phyloP scores from a whole-genome alignment of 2,888 invertebrate species.

The Pyrgus malvae region DNA sequence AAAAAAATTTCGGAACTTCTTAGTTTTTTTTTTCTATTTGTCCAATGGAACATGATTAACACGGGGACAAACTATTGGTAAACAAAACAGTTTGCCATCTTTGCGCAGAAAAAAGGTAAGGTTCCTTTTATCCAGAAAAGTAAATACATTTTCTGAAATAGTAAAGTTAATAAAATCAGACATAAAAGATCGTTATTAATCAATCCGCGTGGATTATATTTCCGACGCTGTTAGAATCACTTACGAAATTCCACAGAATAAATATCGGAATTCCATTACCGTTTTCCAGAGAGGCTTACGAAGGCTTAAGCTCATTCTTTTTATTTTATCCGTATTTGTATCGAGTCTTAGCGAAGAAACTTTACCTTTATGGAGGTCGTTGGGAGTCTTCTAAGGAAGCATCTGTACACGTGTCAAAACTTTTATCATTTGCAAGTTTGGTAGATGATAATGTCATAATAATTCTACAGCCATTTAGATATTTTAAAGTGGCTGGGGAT shows the following conservation, averaged over 20 bases:
- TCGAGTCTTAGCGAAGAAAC: background rate
- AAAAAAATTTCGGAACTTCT: too few relatives aligned
- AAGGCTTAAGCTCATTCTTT: background rate
- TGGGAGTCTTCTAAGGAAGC: background rate
- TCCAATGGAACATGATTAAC: too few relatives aligned
- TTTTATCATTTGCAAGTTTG: background rate
- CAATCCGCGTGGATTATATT: too few relatives aligned
- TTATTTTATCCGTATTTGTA: background rate
- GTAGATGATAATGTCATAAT: background rate
- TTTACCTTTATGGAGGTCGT: background rate
- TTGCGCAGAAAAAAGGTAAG: too few relatives aligned
- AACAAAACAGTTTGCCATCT: too few relatives aligned
- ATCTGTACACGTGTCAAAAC: background rate
- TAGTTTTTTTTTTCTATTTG: too few relatives aligned
- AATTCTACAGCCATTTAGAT: background rate
- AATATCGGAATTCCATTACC: slow-evolving; percentile 18
- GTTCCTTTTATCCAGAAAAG: too few relatives aligned
- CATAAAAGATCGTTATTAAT: too few relatives aligned
- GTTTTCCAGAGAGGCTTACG: slow-evolving; percentile 3
- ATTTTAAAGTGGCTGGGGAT: too few relatives aligned
- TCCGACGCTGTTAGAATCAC: slow-evolving; percentile 1
- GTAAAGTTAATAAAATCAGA: too few relatives aligned
- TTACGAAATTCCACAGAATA: slow-evolving; percentile 8
- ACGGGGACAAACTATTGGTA: too few relatives aligned
- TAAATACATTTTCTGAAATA: too few relatives aligned